Evolutionary conservation across 2,888 invertebrate species (phyloP), one percentile per base, ranked within the genome.

Genomic region (Napeogenes sylphis): DNA sequence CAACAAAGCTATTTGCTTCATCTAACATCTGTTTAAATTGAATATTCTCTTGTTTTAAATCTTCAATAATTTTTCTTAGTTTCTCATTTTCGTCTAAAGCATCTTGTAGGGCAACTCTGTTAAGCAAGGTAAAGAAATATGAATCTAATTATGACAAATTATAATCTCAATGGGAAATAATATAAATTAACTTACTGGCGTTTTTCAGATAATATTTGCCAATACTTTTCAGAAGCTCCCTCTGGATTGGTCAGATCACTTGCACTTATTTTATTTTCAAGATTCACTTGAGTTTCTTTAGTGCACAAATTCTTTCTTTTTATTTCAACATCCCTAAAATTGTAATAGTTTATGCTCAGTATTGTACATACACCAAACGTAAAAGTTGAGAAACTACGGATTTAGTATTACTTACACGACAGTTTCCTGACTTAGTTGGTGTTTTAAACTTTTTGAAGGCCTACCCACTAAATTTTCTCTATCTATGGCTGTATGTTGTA

Each of bases 401-500:
- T 67, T 30, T 13, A 2, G 33, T 45, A 45, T 33, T 38, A 78
- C 91, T 85, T 83, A 92, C 89, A 85, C 83, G 68, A 88, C 82
- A 45, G 91, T 79, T 68, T 92, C 91, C 78, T 91, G 91, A 56
- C 70, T 79, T 47, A 92, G 80, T 72, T 86, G 87, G 75, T 90
- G 88, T 72, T 92, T 93, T 56, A 87, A 78, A 79, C 73, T 82
- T 80, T 90, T 86, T 65, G 85, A 77, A 55, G 90, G 84, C 74
- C 95, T 93, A 73, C 95, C 95, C 73, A 92, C 93, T 70, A 95
- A 88, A 83, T 96, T 96, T 87, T 96, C 95, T 78, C 94, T 94
- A 75, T 95, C 94, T 56, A 90, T 92, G 45, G 95, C 94, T 55
- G 93, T 91, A 65, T 92, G 93, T 81, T 96, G 96, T 68, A 96